A percentile compares a stretch with the other conserved stretches of the same genome.
phyloP scores from a whole-genome alignment of 2,888 invertebrate species.

The Teinopalpus imperialis region DNA sequence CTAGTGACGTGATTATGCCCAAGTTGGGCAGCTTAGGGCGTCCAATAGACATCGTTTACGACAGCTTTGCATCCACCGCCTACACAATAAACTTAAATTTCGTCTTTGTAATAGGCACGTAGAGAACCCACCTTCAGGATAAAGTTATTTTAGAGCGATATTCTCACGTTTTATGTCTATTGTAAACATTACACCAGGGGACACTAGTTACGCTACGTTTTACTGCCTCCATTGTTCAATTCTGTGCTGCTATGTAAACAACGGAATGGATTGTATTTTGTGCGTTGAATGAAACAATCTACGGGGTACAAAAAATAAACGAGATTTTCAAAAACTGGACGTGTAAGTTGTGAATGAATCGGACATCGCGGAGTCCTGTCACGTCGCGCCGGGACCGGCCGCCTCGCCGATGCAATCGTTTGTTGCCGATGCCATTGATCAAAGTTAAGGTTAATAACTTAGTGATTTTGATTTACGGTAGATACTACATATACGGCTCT shows the following conservation, averaged over 20 bases:
- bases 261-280: conserved; percentile 42
- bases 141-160: conserved; percentile 62
- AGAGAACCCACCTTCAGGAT: conserved; percentile 53
- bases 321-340: conserved; percentile 24
- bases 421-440: conserved; percentile 41
- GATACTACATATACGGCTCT: no score
- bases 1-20: conserved; percentile 75
- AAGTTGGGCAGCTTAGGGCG: conserved; percentile 60
- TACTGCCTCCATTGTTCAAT: conserved; percentile 67
- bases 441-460: conserved; percentile 18
- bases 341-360: conserved; percentile 53
- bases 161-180: conserved; percentile 75
- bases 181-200: conserved; percentile 65
- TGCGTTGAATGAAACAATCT: conserved; percentile 48
- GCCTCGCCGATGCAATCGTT: conserved; percentile 49
- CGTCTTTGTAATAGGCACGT: conserved; percentile 67
- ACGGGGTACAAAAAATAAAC: conserved; percentile 33
- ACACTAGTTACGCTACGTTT: conserved; percentile 70
- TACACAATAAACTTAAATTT: conserved; percentile 56
- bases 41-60: conserved; percentile 66
- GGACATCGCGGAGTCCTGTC: conserved; percentile 51
- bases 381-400: conserved; percentile 55
- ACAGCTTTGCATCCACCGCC: conserved; percentile 66
- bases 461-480: conserved; percentile 3
- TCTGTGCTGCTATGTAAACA: conserved; percentile 68